Conservation (phyloP, 2,797 vertebrate species). For the Ctenopoma kingsleyae region DNA sequence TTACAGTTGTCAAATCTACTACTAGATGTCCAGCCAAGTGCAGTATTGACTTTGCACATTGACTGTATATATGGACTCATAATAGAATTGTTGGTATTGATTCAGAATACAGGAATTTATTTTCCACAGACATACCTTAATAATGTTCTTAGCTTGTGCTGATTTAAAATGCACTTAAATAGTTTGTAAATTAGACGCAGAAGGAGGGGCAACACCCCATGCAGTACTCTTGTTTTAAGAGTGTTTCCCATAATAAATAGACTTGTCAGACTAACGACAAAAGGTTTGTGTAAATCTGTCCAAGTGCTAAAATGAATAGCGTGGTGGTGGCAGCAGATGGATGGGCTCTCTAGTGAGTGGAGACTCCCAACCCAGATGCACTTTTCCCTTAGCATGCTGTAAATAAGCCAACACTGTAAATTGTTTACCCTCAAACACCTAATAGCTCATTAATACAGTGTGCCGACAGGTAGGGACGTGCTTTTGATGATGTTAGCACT, state of each 20-base stretch:
- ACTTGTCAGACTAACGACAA: constrained; percentile 78
- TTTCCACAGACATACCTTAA: constrained; percentile 35
- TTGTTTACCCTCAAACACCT: constrained; percentile 80
- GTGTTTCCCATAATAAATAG: constrained; percentile 77
- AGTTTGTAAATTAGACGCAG: constrained; percentile 65
- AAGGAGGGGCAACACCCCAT: constrained; percentile 7
- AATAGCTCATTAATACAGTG: constrained; percentile 84
- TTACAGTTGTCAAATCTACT: constrained; percentile 29
- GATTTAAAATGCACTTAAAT: constrained; percentile 72
- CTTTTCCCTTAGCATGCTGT: constrained; percentile 74
- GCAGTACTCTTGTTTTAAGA: constrained; percentile 67
- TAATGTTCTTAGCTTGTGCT: constrained; percentile 46
- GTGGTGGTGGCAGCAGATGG: constrained; percentile 77
- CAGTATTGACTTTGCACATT: constrained; percentile 36
- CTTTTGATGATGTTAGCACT: constrained; percentile 81
- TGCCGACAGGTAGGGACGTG: constrained; percentile 70
- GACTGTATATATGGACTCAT: constrained; percentile 36
- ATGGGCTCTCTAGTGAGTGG: constrained; percentile 70
- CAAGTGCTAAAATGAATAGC: constrained; percentile 69
- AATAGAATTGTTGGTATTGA: constrained; percentile 50
- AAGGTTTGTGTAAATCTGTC: constrained; percentile 85
- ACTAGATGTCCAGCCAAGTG: constrained; percentile 16
- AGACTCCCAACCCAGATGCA: constrained; percentile 75
- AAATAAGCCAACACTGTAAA: constrained; percentile 80
- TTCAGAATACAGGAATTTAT: constrained; percentile 49